Evolutionary conservation across 2,797 vertebrate genomes (phyloP), one percentile per base, ranked within the genome.

Genomic region (Sibirionetta formosa): DNA sequence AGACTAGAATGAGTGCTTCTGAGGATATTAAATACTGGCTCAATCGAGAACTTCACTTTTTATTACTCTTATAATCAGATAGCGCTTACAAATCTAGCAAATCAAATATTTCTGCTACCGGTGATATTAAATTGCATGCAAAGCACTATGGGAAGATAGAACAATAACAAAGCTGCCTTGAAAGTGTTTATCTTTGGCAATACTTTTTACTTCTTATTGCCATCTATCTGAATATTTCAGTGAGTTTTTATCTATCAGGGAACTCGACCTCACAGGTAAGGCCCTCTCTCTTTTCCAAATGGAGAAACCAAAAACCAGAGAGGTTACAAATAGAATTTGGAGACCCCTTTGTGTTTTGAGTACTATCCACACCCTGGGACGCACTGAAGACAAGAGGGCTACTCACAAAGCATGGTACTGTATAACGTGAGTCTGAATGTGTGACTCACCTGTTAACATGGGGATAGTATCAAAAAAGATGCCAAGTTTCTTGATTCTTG

Each of bases 81-180:
- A 40, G 71, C 61, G 19, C 26, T 79, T 84, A 73, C 26, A 79
- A 70, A 78, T 73, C 56, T 38, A 53, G 71, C 77, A 91, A 86
- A 77, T 82, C 13, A 84, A 73, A 42, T 80, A 61, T 85, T 95
- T 87, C 23, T 89, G 17, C 60, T 75, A 36, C 48, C 0, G 0
- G 38, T 50, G 42, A 48, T 82, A 86, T 75, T 89, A 61, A 78
- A 58, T 83, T 65, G 29, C 84, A 58, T 44, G 26, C 64, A 86
- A 65, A 91, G 35, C 24, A 36, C 57, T 42, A 17, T 61, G 82
- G 88, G 82, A 82, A 76, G 24, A 44, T 81, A 77, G 78, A 80
- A 54, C 7, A 69, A 27, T 44, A 95, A 91, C 69, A 91, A 94
- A 96, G 72, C 82, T 4, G 2, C 63, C 29, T 92, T 96, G 69